A percentile compares a stretch with the other conserved stretches of the same genome.
Conservation (phyloP, 1,140 invertebrate species). For the Drosophila teissieri region DNA sequence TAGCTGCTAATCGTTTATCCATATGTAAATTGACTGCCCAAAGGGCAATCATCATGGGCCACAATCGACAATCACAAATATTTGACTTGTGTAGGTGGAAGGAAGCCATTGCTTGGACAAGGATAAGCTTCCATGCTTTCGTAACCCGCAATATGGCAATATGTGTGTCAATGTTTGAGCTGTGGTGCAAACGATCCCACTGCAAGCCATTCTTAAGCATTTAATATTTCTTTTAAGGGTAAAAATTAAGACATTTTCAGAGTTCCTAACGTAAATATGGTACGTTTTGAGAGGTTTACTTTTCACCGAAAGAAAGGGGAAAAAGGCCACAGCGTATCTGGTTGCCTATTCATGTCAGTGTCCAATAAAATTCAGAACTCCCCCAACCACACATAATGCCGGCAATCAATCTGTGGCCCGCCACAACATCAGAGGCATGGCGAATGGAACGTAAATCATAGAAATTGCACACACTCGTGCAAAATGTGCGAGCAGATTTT, state of each 20-base stretch:
- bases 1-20: constrained; percentile 75
- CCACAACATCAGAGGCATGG: constrained; percentile 26
- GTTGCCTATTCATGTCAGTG: constrained; percentile 30
- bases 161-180: constrained; percentile 1
- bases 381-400: constrained; percentile 4
- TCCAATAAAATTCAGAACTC: constrained; percentile 23
- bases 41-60: constrained; percentile 46
- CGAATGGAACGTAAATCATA: constrained; percentile 39
- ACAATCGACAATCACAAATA: constrained; percentile 60
- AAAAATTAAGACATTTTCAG: too few relatives aligned
- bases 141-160: constrained; percentile 1
- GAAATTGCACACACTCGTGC: constrained; percentile 25
- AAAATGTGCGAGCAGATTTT: constrained; percentile 36
- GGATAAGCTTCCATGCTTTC: constrained; percentile 17
- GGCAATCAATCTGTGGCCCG: constrained; percentile 44
- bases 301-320: not conserved
- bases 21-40: constrained; percentile 73
- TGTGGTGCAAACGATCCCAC: not conserved
- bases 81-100: constrained; percentile 52
- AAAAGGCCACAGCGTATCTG: constrained; percentile 2
- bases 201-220: constrained; percentile 3
- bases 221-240: too few relatives aligned
- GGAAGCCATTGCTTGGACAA: constrained; percentile 22
- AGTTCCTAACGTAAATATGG: too few relatives aligned
- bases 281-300: too few relatives aligned